Percentiles rank a stretch among this genome's conserved stretches.
phyloP scores from a whole-genome alignment of 1,140 invertebrate species.

The honey bee (Apis mellifera) region Amel_HAv3.1 CM009941.2:3003501-3004000 shows the following conservation, averaged over 20 bases:
- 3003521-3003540: too few species aligned
- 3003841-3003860: constrained; percentile 76
- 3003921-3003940: constrained; percentile 10
- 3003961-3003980: background rate
- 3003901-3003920: constrained; percentile 20
- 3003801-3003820: constrained; percentile 45
- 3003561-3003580: too few species aligned
- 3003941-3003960: constrained; percentile 22
- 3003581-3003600: too few species aligned
- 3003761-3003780: constrained; percentile 57
- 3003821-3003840: constrained; percentile 69
- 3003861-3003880: constrained; percentile 79
- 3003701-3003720: constrained; percentile 44
- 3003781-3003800: constrained; percentile 41
- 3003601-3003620: too few species aligned
- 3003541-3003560: too few species aligned
- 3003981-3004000: constrained; percentile 6
- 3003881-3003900: constrained; percentile 62
- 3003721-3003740: constrained; percentile 61
- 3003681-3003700: constrained; percentile 37
- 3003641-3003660: background rate
- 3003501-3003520: too few species aligned
- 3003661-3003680: constrained; percentile 43
- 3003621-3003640: background rate
- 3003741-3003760: constrained; percentile 51